phyloP scores from a whole-genome alignment of 2,113 vertebrate species.

The Pachypanchax playfairii region DNA sequence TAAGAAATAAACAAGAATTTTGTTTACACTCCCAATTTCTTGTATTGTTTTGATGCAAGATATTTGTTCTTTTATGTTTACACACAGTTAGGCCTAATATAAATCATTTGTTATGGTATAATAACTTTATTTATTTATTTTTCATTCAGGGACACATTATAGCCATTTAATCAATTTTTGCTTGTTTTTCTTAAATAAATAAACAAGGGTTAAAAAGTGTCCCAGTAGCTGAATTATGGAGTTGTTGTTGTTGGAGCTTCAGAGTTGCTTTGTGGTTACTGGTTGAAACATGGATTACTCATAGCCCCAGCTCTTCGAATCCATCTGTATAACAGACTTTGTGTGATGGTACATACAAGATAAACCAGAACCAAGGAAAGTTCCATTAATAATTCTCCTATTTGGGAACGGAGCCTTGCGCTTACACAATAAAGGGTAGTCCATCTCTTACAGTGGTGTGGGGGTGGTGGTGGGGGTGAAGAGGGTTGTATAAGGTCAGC shows the following conservation, averaged over 20 bases:
- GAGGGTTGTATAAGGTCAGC: slow-evolving; percentile 81
- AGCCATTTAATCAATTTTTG: not conserved
- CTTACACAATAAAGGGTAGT: slow-evolving; percentile 88
- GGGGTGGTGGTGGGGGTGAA: slow-evolving; percentile 1
- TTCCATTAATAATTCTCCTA: slow-evolving; percentile 95
- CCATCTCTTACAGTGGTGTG: slow-evolving; percentile 85
- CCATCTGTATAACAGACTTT: slow-evolving; percentile 85
- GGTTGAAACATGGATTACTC: slow-evolving; percentile 80
- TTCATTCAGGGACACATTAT: not conserved
- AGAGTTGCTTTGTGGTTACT: slow-evolving; percentile 68
- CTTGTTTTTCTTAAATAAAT: slow-evolving; percentile 6
- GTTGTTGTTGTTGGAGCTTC: slow-evolving; percentile 40
- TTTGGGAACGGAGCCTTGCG: slow-evolving; percentile 88
- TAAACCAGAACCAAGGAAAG: slow-evolving; percentile 86
- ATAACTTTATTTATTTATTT: not conserved
- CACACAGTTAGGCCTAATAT: too few species aligned
- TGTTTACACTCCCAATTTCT: too few species aligned
- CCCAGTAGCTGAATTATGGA: slow-evolving; percentile 46
- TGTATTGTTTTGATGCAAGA: too few species aligned
- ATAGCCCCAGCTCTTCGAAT: slow-evolving; percentile 74
- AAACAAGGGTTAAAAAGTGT: slow-evolving; percentile 43
- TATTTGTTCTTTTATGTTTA: too few species aligned
- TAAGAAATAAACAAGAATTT: too few species aligned
- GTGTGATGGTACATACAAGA: slow-evolving; percentile 86
- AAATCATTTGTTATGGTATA: not conserved